phyloP scores from a whole-genome alignment of 2,797 vertebrate species.

The Rhinella marina region DNA sequence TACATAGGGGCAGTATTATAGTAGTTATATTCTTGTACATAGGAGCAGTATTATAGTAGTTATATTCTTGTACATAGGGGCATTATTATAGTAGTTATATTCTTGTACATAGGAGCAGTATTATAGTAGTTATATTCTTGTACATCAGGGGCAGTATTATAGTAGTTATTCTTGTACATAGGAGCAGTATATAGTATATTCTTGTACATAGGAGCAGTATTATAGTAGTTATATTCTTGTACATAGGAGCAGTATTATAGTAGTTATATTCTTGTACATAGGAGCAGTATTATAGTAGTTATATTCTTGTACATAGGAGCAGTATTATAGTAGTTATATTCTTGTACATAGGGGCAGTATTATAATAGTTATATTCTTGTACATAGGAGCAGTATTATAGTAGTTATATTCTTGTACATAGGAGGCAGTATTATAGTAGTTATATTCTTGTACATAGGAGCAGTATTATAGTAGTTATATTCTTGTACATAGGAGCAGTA shows the following conservation, averaged over 20 bases:
- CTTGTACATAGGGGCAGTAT: neutral
- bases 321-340: conserved; percentile 13
- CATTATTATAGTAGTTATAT: conserved; percentile 10
- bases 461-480: no score
- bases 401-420: conserved; percentile 3
- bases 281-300: neutral
- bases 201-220: neutral
- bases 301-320: neutral
- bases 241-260: neutral
- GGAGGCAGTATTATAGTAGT: neutral
- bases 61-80: neutral
- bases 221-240: conserved; percentile 9
- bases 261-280: conserved; percentile 11
- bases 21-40: conserved; percentile 1
- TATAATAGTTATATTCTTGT: neutral
- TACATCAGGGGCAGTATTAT: conserved; percentile 1
- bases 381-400: neutral
- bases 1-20: conserved; percentile 5
- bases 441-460: neutral
- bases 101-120: conserved; percentile 3
- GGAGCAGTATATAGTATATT: conserved; percentile 1
- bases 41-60: neutral
- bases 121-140: conserved; percentile 15
- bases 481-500: no score
- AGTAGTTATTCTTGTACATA: conserved; percentile 14